phyloP scores from a whole-genome alignment of 2,113 vertebrate genomes.

The Eubucco bourcierii region DNA sequence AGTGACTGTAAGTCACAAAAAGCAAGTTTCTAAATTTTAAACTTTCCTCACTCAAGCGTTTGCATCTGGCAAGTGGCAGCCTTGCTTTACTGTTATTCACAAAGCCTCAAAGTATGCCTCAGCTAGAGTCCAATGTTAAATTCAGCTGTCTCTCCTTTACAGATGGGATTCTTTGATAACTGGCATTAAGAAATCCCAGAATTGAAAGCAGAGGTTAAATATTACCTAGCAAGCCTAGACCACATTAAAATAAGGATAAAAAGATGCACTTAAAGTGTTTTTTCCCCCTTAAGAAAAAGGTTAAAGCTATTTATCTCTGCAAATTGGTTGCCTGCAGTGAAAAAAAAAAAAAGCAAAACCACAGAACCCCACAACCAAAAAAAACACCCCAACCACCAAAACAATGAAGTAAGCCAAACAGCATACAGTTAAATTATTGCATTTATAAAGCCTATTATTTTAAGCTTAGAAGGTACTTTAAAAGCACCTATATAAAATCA shows the following conservation, averaged over 20 bases:
- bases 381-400: not conserved
- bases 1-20: not conserved
- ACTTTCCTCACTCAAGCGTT: not conserved
- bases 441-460: not conserved
- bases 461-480: not conserved
- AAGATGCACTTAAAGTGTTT: not conserved
- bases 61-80: not conserved
- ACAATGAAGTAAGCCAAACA: not conserved
- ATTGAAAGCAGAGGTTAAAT: not conserved
- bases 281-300: not conserved
- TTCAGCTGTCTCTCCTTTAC: not conserved
- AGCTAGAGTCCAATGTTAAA: not conserved
- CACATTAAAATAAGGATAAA: not conserved
- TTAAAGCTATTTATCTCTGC: not conserved
- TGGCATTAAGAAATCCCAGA: not conserved
- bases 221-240: not conserved
- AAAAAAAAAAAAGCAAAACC: not conserved
- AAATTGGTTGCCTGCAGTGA: not conserved
- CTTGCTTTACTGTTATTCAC: not conserved
- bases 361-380: not conserved
- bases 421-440: not conserved
- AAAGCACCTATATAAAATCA: not conserved
- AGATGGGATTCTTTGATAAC: not conserved
- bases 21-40: not conserved
- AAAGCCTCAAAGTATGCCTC: not conserved